Base-by-base conservation (phyloP, 2,888 invertebrate species). In the Ectemnius cavifrons region DNA sequence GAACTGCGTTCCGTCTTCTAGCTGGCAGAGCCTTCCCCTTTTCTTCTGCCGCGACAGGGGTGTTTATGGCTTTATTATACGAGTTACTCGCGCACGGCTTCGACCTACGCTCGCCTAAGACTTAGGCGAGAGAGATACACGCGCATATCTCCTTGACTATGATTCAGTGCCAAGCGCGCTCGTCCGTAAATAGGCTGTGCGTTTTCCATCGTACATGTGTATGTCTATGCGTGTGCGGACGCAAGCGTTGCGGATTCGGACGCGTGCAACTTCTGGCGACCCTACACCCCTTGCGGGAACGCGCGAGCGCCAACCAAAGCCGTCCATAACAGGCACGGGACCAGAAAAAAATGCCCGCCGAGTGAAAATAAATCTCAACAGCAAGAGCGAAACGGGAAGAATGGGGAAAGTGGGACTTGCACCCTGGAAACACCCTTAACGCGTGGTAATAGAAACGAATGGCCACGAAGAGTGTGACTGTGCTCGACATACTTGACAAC, bases 31-130 rank as follows among this genome's bases (percentile, higher is more conserved):
- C 47, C 49, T 52, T 58, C 47, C 64, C 66, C 65, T 67, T 64
- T 62, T 73, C 68, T 62, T 73, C 69, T 82, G 70, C 73, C 61
- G 69, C 59, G 72, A 79, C 80, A 80, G 86, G 90, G 90, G 90
- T 89, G 90, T 90, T 91, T 91, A 91, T 90, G 89, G 90, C 88
- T 90, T 89, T 91, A 90, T 91, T 91, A 91, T 91, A 86, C 90
- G 86, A 85, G 78, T 85, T 84, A 83, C 82, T 81, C 82, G 63
- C 76, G 65, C 69, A 58, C 11, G 56, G 64, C 45, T 71, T 72
- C 52, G 14, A 16, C 52, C n/a, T 52, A 52, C 52, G 52, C 23
- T 81, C 79, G 84, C 75, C 78, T 79, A 78, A 75, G 70, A 69
- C 68, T 56, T 11, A 59, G 57, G 63, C 47, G 58, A 49, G 66